Percentiles rank a stretch among this genome's conserved stretches.
Evolutionary conservation across 2,797 vertebrate species (phyloP).

Genomic region (Pantherophis alleghaniensis): DNA sequence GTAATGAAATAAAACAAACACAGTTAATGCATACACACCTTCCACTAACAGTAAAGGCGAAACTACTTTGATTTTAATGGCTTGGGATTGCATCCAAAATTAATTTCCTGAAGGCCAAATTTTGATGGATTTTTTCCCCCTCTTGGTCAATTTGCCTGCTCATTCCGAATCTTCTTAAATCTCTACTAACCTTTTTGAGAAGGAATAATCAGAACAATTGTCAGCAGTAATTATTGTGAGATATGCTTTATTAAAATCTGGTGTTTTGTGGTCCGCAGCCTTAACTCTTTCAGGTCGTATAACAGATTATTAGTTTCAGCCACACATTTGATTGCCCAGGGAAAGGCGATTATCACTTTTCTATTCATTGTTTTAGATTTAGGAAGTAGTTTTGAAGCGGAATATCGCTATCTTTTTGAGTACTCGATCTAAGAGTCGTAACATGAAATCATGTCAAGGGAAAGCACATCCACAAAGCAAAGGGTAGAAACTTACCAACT

Average conservation of each 20-base stretch:
- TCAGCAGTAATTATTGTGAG: not conserved
- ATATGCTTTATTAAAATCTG: not conserved
- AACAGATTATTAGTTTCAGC: not conserved
- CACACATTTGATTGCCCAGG: not conserved
- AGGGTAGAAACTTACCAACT: not conserved
- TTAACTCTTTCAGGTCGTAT: not conserved
- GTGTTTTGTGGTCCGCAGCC: not conserved
- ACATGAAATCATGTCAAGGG: not conserved
- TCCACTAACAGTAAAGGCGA: not conserved
- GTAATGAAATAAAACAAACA: not conserved
- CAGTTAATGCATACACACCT: not conserved
- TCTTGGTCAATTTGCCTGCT: not conserved
- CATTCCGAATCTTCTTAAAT: not conserved
- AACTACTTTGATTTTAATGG: not conserved
- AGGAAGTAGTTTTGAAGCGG: not conserved
- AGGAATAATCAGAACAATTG: not conserved
- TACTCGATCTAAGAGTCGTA: not conserved
- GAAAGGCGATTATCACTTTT: not conserved
- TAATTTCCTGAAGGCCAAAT: not conserved
- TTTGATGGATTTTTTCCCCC: not conserved
- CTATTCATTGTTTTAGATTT: not conserved
- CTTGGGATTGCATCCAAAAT: not conserved
- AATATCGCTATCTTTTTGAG: not conserved
- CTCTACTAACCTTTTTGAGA: not conserved
- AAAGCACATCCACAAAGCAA: not conserved